A percentile compares a stretch with the other conserved stretches of the same genome.
Conservation (phyloP, 2,797 vertebrate species). For the Parauchenoglanis ngamensis region DNA sequence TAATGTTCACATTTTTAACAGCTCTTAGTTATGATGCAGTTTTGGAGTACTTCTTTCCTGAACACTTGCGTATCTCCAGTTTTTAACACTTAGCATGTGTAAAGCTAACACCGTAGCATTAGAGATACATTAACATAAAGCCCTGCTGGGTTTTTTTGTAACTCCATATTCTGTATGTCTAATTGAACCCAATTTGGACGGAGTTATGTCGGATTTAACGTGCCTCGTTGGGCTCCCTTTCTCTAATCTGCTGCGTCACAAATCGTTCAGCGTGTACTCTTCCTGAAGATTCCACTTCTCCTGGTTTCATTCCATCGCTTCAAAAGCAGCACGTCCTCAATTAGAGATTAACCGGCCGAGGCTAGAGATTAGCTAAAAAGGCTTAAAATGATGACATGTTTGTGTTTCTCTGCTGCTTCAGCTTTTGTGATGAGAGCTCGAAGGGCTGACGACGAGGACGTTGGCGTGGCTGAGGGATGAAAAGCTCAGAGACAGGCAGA, state of each 20-base stretch:
- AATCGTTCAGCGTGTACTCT: constrained; percentile 60
- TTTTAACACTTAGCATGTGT: neutral
- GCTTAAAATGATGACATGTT: constrained; percentile 61
- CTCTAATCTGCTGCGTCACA: constrained; percentile 58
- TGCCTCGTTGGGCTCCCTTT: neutral
- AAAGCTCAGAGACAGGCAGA: constrained; percentile 47
- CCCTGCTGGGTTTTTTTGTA: neutral
- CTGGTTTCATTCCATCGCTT: constrained; percentile 61
- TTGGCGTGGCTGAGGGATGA: constrained; percentile 62
- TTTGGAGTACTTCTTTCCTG: neutral
- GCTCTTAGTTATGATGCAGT: neutral
- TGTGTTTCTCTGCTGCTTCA: constrained; percentile 56
- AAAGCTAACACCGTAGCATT: neutral
- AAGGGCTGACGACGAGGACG: constrained; percentile 61
- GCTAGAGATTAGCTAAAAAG: constrained; percentile 63
- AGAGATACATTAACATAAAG: neutral
- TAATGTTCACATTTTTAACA: neutral
- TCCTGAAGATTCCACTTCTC: constrained; percentile 25
- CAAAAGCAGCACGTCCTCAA: constrained; percentile 64
- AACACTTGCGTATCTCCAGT: neutral
- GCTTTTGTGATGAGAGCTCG: constrained; percentile 63
- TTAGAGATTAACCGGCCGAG: constrained; percentile 60
- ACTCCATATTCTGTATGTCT: neutral
- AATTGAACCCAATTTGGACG: neutral
- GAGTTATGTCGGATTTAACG: neutral